Evolutionary conservation across 2,888 invertebrate species (phyloP).

Genomic region (Metacarcinus magister): DNA sequence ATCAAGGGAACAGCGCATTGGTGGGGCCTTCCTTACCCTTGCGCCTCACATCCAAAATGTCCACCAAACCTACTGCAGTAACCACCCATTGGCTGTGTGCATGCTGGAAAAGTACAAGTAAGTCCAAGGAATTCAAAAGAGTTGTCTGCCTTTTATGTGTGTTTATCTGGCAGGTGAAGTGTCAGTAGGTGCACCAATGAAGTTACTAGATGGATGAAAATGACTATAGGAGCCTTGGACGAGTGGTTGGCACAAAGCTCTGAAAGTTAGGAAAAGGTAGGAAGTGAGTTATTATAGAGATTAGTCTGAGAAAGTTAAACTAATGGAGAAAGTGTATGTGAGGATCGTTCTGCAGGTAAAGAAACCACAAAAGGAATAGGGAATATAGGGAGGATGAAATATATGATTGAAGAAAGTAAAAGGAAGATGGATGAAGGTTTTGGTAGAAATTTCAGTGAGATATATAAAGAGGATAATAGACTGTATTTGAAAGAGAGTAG

Average conservation of each 20-base stretch:
- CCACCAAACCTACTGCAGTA: slow-evolving; percentile 94
- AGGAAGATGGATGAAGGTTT: not conserved
- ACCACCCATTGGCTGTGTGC: slow-evolving; percentile 97
- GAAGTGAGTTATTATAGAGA: not conserved
- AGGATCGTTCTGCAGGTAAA: not conserved
- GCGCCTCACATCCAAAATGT: slow-evolving; percentile 89
- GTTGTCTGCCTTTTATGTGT: not conserved
- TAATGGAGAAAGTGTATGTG: not conserved
- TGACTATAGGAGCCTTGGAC: not conserved
- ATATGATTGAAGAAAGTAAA: not conserved
- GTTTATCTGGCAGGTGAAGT: not conserved
- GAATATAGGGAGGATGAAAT: not conserved
- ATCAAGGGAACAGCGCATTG: slow-evolving; percentile 92
- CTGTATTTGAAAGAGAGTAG: too few species aligned
- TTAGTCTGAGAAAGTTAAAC: not conserved
- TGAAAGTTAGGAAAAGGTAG: not conserved
- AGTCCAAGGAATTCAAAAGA: slow-evolving; percentile 84
- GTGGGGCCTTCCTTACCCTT: slow-evolving; percentile 93
- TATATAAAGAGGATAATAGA: too few species aligned
- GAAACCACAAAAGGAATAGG: not conserved
- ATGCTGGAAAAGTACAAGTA: slow-evolving; percentile 97
- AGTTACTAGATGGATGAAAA: not conserved
- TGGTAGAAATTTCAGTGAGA: too few species aligned
- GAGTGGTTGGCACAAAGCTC: not conserved
- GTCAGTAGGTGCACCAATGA: not conserved